Evolutionary conservation across 2,797 vertebrate genomes (phyloP), one percentile per base, ranked within the genome.

Genomic region (Mormyrus hasselquistii): DNA sequence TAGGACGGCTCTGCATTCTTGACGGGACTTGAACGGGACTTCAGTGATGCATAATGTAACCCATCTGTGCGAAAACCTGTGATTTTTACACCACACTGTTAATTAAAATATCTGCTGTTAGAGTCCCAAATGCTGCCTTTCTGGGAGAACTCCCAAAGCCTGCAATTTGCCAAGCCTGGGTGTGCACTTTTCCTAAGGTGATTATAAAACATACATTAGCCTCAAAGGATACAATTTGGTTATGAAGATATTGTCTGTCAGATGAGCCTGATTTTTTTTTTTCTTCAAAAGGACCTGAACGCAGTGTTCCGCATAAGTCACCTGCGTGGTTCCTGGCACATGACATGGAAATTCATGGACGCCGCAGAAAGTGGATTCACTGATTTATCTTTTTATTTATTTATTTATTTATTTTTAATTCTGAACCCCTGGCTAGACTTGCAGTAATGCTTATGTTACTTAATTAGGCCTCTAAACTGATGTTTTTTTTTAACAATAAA

Each of bases 31-130:
- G 88, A 29, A 41, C 49, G 25, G 89, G 44, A 84, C 89, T 87
- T 88, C 38, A 57, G 76, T 88, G 88, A 90, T 90, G 89, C 59
- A 52, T 91, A 38, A 83, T 90, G 34, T 12, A 90, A 86, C 91
- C 89, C 89, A 90, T 91, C 79, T 92, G 89, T 92, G 69, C 79
- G 88, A 90, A 91, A 90, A 92, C 89, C 88, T 90, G 86, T 91
- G 49, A 59, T 88, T 90, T 92, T 87, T 91, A 89, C 65, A 57
- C 41, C 38, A 65, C 55, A 86, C 89, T 90, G 65, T 89, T 89
- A 89, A 85, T 90, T 92, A 89, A 93, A 93, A 91, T 92, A 90
- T 91, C 25, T 90, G 88, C 88, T 44, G 41, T 25, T 69, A 89
- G 90, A 89, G 47, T 76, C 89, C 90, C 88, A 89, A 84, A 84